Evolutionary conservation across 2,888 invertebrate species (phyloP).

Genomic region (Bruchidius siliquastri): DNA sequence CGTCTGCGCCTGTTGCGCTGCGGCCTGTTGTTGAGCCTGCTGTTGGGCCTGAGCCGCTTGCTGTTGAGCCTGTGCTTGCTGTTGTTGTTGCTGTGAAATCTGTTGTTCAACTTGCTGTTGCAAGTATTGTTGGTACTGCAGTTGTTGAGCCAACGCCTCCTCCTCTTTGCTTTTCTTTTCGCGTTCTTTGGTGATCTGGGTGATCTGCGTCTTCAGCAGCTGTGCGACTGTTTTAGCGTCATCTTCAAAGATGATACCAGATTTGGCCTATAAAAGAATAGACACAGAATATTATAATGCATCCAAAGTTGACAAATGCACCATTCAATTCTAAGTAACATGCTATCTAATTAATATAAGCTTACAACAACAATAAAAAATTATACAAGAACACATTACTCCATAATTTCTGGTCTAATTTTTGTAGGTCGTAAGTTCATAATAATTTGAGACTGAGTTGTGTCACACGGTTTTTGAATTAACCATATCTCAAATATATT

Average conservation of each 20-base stretch:
- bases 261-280: constrained; percentile 59
- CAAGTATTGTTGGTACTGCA: constrained; percentile 55
- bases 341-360: no score
- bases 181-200: constrained; percentile 62
- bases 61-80: constrained; percentile 45
- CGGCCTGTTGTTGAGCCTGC: constrained; percentile 50
- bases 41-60: constrained; percentile 37
- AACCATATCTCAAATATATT: no score
- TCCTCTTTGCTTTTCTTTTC: constrained; percentile 50
- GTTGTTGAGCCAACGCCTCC: constrained; percentile 50
- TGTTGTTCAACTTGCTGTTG: constrained; percentile 53
- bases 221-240: constrained; percentile 89
- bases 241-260: constrained; percentile 91
- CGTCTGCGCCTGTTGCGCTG: constrained; percentile 18
- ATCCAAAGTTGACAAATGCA: not conserved
- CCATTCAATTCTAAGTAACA: no score
- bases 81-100: constrained; percentile 41
- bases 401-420: no score
- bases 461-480: no score
- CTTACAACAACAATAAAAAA: no score
- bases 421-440: no score
- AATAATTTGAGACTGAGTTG: no score
- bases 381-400: no score
- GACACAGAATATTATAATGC: constrained; percentile 13
- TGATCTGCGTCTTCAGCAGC: constrained; percentile 84